phyloP scores from a whole-genome alignment of 2,113 vertebrate genomes.

The Coturnix japonica region DNA sequence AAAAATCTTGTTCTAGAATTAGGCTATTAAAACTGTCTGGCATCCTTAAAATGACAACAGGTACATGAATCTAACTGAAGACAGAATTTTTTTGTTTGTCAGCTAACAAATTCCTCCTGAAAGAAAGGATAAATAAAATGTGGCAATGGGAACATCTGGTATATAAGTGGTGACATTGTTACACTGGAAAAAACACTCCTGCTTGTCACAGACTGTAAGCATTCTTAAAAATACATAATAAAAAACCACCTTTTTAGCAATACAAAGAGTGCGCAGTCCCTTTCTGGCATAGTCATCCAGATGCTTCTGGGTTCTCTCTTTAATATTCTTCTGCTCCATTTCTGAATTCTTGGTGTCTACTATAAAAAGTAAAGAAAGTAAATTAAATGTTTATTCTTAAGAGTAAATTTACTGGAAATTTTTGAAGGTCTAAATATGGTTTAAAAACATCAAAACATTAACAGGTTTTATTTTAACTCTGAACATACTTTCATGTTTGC shows the following conservation, averaged over 20 bases:
- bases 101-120: neutral
- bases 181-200: neutral
- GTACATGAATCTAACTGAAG: neutral
- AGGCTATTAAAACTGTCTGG: neutral
- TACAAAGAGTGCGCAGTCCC: constrained; percentile 92
- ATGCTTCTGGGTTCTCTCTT: constrained; percentile 85
- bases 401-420: neutral
- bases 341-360: constrained; percentile 49
- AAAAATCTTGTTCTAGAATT: neutral
- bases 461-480: neutral
- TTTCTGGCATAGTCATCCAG: constrained; percentile 88
- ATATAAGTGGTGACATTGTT: neutral
- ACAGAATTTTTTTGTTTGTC: neutral
- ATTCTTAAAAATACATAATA: neutral
- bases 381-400: neutral
- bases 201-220: neutral
- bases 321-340: constrained; percentile 67
- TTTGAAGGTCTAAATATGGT: neutral
- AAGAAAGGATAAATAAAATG: neutral
- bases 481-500: neutral
- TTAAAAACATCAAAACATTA: neutral
- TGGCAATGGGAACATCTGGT: neutral
- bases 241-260: constrained; percentile 88
- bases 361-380: neutral
- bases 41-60: neutral